Base-by-base conservation (phyloP, 2,797 vertebrate genomes). In the Labroides dimidiatus region DNA sequence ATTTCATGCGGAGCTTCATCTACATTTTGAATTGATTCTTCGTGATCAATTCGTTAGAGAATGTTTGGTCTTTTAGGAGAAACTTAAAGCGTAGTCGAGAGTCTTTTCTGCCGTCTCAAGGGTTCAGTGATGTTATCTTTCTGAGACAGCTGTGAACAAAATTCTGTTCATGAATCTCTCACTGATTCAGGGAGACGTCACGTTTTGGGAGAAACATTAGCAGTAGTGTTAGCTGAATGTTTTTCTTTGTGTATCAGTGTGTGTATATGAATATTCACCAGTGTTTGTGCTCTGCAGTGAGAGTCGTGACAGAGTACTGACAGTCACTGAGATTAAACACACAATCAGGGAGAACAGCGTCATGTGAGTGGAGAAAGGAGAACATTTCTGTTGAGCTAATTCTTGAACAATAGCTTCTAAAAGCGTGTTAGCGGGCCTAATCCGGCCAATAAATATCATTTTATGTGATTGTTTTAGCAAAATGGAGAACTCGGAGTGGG, bases 291-390 rank as follows among this genome's bases (percentile, higher is more conserved):
- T 87, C 83, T 79, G 85, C 80, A 82, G 84, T 57, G 72, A 65
- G 85, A 82, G 82, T 90, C 83, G 81, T 89, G 87, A 87, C 82
- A 50, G 67, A 72, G 64, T 33, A 47, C 42, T 67, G 53, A 66
- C 33, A 60, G 36, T 48, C 55, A 23, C 24, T 48, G 43, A 54
- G 66, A 68, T 77, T 64, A 66, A 39, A 45, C 20, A 60, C 10
- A 49, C 44, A 49, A 52, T 39, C 13, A 39, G 37, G 37, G 24
- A 36, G 53, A 37, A 55, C 6, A 19, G 36, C 36, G 47, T 8
- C 4, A 54, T 60, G 37, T 39, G 48, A 45, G 53, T 42, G 27
- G 13, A 52, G 15, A 36, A 69, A 58, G 48, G 44, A 11, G 20
- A 48, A 48, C 21, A 49, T 56, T 42, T 63, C 33, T 63, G 57